Evolutionary conservation across 2,797 vertebrate species (phyloP), one percentile per base, ranked within the genome.

Genomic region (Anguilla megastoma): DNA sequence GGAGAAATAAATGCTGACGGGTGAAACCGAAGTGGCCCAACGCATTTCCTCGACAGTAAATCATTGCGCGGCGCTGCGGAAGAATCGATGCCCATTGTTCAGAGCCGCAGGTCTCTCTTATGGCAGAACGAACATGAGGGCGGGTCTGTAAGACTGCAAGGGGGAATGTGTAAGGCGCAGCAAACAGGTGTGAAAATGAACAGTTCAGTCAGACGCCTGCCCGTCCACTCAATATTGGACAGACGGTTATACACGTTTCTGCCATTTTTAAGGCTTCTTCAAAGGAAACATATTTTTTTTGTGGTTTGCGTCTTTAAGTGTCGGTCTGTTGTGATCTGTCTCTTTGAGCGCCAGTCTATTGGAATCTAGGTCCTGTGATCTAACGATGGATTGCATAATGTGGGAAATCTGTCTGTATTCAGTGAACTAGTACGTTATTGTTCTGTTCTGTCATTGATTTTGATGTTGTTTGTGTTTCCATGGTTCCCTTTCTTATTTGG

Each of bases 171-270:
- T 84, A 30, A 69, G 60, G 82, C 58, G 85, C 83, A 8, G 21
- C 60, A 50, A 52, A 45, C 63, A 27, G 63, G 63, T 69, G 63
- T 69, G 63, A 69, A 63, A 69, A 69, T 27, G 21, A 66, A 9
- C 63, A 66, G n/a, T 66, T 27, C n/a, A 24, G 4, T 27, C 21
- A 6, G 63, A 66, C 1, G n/a, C 63, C 63, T 66, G n/a, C 9
- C 63, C 8, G 63, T 9, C 21, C 63, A 0, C 5, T 45, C 52
- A 56, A 52, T 87, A 69, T 76, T 89, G 84, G 86, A 91, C 95
- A 95, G 94, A 94, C 95, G 93, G 94, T 87, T 87, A 36, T 89
- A 86, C 86, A 91, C 33, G 33, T 36, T 74, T 74, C 33, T 33
- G 69, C 14, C 10, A 74, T 36, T 74, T 16, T 2, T 36, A 74